These are phyloP conservation scores for Suillia variegata DNA, from an alignment of 2,888 invertebrate genomes.

Conservation along the genomic window DNA sequence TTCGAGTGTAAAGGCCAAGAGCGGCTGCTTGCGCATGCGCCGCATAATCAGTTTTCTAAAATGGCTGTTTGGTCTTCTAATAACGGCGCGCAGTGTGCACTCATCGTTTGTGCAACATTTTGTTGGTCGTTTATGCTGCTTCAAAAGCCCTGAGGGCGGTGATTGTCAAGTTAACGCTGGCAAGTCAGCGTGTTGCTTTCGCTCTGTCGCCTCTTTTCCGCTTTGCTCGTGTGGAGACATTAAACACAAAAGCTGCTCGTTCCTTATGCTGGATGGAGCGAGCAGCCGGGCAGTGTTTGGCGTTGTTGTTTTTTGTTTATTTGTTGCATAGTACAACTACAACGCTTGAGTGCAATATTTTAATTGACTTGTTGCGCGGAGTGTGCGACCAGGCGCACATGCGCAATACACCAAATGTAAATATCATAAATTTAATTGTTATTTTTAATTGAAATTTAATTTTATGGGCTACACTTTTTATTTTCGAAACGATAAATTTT, in stretches of 20 bases:
- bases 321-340: not conserved
- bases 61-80: not conserved
- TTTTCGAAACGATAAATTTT: no score
- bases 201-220: not conserved
- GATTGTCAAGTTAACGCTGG: slow-evolving; percentile 46
- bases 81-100: not conserved
- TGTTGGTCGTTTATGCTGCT: not conserved
- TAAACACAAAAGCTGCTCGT: no score
- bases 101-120: not conserved
- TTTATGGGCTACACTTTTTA: no score
- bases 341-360: not conserved
- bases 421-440: no score
- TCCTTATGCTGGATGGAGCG: no score
- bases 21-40: not conserved
- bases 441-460: no score
- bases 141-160: slow-evolving; percentile 41
- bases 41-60: not conserved
- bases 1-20: no score
- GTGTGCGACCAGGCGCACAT: not conserved
- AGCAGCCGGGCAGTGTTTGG: no score
- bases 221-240: not conserved
- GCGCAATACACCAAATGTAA: no score
- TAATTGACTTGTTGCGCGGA: slow-evolving; percentile 11
- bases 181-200: not conserved
- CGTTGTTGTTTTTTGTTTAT: no score